Percentiles rank a stretch among this genome's conserved stretches.
These are phyloP conservation scores for Dendronephthya gigantea DNA, from an alignment of 64 coral and sea anemone genomes.

Conservation along the genomic window DNA sequence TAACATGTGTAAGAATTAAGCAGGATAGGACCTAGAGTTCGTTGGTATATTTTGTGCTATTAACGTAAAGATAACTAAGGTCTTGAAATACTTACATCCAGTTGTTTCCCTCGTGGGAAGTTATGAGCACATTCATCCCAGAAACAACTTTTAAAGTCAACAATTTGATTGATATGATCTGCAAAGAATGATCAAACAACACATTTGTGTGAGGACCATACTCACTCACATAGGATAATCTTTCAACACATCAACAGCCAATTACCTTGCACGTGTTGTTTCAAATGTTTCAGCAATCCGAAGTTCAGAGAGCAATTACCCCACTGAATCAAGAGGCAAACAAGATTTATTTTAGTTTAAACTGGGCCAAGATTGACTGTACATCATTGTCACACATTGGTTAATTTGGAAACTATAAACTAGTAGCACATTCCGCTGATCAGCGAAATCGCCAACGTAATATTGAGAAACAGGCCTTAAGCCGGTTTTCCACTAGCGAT, in stretches of 20 bases:
- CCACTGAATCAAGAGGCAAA: neutral
- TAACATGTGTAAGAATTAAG: no score
- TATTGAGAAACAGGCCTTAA: no score
- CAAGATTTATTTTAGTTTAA: no score
- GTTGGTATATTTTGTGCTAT: no score
- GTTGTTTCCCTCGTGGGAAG: neutral
- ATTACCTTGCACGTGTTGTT: slow-evolving; percentile 8
- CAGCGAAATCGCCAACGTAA: no score
- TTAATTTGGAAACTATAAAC: no score
- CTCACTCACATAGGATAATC: neutral
- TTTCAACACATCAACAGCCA: neutral
- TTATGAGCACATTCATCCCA: slow-evolving; percentile 3
- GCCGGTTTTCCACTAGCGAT: no score
- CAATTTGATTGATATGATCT: neutral
- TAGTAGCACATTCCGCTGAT: no score
- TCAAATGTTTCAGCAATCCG: neutral
- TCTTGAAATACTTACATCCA: neutral
- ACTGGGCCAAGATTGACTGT: no score
- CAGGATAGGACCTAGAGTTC: no score
- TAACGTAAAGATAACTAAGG: neutral
- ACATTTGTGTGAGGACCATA: neutral
- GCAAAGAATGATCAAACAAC: neutral
- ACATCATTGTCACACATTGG: no score
- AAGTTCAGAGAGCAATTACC: neutral
- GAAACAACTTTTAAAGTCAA: neutral